Conservation (phyloP, 2,888 invertebrate genomes). For the Alentia gelatinosa region DNA sequence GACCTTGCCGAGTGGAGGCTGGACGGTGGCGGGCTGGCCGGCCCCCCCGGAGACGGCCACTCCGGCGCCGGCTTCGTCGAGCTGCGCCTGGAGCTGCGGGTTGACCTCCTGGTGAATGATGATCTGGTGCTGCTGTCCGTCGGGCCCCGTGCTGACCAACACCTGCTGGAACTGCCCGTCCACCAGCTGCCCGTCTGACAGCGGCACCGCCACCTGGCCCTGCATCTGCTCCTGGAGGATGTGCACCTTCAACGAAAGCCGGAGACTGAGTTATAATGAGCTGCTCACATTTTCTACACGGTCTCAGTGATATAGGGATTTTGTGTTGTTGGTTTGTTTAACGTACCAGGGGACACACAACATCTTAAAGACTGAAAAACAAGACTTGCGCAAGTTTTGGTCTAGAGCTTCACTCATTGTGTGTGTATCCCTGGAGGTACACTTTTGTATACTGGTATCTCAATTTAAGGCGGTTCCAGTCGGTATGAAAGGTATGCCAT, state of each 20-base stretch:
- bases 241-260: not conserved
- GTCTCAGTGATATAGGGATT: no score
- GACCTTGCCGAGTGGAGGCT: conserved; percentile 63
- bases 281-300: no score
- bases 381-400: no score
- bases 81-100: not conserved
- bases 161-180: conserved; percentile 38
- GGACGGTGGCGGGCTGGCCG: not conserved
- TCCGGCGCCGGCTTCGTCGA: not conserved
- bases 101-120: conserved; percentile 34
- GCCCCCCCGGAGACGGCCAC: not conserved
- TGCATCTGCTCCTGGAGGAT: conserved; percentile 33
- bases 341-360: no score
- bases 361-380: no score
- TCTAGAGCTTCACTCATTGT: no score
- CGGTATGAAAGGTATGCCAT: no score
- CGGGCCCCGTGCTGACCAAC: conserved; percentile 23
- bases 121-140: conserved; percentile 40
- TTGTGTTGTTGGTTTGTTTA: no score
- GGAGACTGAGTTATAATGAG: no score
- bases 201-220: conserved; percentile 29
- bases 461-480: no score
- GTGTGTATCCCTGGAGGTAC: no score
- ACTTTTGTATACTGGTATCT: no score
- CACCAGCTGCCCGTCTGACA: conserved; percentile 14